Conservation (phyloP, 2,113 vertebrate species). For the Recurvirostra avosetta region DNA sequence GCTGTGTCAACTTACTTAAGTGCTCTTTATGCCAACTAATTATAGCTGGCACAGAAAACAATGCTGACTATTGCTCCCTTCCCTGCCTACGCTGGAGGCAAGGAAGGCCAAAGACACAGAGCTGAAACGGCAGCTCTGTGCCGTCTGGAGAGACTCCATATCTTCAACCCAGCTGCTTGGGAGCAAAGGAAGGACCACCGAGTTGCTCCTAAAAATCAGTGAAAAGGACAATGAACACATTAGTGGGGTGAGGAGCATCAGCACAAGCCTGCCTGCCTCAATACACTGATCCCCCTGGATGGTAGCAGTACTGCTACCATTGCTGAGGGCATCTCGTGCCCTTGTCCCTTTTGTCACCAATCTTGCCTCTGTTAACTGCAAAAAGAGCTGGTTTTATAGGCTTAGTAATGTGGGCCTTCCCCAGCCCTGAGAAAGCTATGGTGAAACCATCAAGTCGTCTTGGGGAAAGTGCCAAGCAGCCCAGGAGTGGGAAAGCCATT, state of each 20-base stretch:
- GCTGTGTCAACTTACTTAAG: neutral
- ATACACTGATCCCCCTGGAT: rapidly evolving
- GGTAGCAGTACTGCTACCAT: rapidly evolving
- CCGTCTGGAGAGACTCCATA: neutral
- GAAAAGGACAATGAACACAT: neutral
- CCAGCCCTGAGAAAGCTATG: neutral
- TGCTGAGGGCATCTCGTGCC: neutral
- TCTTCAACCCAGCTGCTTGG: neutral
- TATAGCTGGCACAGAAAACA: neutral
- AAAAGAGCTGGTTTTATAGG: neutral
- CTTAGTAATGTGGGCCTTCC: neutral
- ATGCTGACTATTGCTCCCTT: neutral
- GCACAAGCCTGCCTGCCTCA: neutral
- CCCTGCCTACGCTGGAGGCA: neutral
- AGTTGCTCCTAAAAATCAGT: neutral
- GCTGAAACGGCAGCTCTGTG: neutral
- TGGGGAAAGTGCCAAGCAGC: neutral
- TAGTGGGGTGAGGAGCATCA: neutral
- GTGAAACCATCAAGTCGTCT: neutral
- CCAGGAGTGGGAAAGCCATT: neutral
- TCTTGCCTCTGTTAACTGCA: neutral
- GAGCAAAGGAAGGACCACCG: neutral
- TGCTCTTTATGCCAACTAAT: conserved; percentile 4
- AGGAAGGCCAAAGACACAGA: neutral
- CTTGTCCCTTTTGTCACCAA: neutral